A percentile compares a stretch with the other conserved stretches of the same genome.
Evolutionary conservation across 2,113 vertebrate species (phyloP).

Genomic region (Fregata magnificens): DNA sequence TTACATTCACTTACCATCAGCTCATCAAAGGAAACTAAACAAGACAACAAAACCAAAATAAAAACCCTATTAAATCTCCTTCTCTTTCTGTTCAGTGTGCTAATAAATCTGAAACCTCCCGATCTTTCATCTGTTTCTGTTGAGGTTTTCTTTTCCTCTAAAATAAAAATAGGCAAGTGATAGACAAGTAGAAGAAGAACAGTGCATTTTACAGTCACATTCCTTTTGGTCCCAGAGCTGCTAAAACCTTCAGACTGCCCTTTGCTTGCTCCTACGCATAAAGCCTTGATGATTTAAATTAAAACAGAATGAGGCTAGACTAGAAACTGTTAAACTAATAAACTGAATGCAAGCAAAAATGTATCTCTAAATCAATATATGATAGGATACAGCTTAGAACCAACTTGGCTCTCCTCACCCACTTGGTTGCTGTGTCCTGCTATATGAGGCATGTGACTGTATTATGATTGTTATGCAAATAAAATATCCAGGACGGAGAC

Average conservation of each 20-base stretch:
- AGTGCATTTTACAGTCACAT: background rate
- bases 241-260: constrained; percentile 26
- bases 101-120: background rate
- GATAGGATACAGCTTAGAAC: background rate
- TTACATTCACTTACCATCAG: background rate
- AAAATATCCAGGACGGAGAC: background rate
- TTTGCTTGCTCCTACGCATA: background rate
- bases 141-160: background rate
- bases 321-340: constrained; percentile 20
- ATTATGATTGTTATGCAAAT: background rate
- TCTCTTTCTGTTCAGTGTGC: background rate
- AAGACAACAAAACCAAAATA: background rate
- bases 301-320: constrained; percentile 1
- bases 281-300: constrained; percentile 22
- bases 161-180: background rate
- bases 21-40: background rate
- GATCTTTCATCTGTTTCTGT: background rate
- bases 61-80: background rate
- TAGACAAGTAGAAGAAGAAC: background rate
- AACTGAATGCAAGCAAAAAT: background rate
- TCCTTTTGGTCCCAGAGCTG: constrained; percentile 32
- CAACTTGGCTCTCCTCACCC: background rate
- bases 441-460: background rate
- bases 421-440: background rate
- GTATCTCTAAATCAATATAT: background rate